Evolutionary conservation across 2,113 vertebrate genomes (phyloP).

Genomic region (Sebastes schlegelii): DNA sequence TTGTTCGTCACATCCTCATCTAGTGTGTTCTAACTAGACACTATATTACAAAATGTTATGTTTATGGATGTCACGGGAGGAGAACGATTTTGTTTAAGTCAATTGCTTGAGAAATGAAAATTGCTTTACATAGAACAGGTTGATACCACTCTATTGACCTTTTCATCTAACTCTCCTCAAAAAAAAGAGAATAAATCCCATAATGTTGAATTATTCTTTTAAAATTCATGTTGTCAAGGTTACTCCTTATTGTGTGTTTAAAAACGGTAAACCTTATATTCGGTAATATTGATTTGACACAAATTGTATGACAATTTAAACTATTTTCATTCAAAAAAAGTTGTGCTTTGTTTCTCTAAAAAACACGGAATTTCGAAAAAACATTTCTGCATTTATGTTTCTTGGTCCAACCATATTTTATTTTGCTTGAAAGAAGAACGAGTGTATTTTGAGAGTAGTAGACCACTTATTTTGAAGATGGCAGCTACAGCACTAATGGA

Average conservation of each 20-base stretch:
- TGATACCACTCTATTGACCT: too few species aligned
- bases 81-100: not conserved
- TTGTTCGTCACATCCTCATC: constrained; percentile 10
- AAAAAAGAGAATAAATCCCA: too few species aligned
- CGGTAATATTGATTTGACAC: not conserved
- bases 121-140: not conserved
- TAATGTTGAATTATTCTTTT: not conserved
- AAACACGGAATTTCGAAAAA: not conserved
- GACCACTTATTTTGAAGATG: constrained; percentile 22
- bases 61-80: not conserved
- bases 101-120: not conserved
- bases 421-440: constrained; percentile 12
- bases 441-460: constrained; percentile 1
- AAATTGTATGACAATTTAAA: not conserved
- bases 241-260: not conserved
- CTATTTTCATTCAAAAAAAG: not conserved
- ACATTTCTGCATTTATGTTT: not conserved
- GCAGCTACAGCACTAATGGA: constrained; percentile 9
- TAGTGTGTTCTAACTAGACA: not conserved
- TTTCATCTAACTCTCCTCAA: too few species aligned
- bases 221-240: not conserved
- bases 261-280: not conserved
- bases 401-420: not conserved
- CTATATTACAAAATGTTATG: not conserved
- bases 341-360: not conserved